Conservation (phyloP, 2,797 vertebrate species). For the Tauraco hartlaubi region DNA sequence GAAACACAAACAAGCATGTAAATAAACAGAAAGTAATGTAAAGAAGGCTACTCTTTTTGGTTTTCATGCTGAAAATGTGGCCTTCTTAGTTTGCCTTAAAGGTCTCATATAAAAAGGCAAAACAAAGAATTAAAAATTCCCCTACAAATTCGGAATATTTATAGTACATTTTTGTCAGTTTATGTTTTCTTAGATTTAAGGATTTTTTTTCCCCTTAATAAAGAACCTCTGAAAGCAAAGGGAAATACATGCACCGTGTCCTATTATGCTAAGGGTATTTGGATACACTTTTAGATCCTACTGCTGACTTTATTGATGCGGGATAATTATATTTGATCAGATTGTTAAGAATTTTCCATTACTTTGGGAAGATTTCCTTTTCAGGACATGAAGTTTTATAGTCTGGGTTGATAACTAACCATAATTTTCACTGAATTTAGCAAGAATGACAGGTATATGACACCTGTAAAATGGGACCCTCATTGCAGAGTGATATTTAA, state of each 20-base stretch:
- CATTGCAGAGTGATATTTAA: neutral
- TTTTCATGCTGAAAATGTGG: neutral
- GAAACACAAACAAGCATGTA: neutral
- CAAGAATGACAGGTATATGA: neutral
- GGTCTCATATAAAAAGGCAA: neutral
- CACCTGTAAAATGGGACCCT: neutral
- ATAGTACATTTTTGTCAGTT: neutral
- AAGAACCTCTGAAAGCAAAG: neutral
- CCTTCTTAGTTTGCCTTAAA: neutral
- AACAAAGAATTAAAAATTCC: neutral
- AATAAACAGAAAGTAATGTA: neutral
- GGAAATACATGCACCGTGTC: neutral
- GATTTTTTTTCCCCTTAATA: neutral
- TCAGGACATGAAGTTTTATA: neutral
- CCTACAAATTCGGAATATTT: neutral
- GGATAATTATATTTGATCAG: neutral
- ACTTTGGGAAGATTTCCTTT: neutral
- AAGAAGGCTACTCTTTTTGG: neutral
- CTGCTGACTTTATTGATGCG: neutral
- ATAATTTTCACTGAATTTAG: neutral
- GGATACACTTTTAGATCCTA: neutral
- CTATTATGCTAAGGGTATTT: neutral
- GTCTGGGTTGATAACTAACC: neutral
- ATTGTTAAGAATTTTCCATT: neutral
- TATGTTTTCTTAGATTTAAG: neutral